These are phyloP conservation scores for Drosophila cardini DNA, from an alignment of 1,140 invertebrate species.

Conservation along the genomic window DNA sequence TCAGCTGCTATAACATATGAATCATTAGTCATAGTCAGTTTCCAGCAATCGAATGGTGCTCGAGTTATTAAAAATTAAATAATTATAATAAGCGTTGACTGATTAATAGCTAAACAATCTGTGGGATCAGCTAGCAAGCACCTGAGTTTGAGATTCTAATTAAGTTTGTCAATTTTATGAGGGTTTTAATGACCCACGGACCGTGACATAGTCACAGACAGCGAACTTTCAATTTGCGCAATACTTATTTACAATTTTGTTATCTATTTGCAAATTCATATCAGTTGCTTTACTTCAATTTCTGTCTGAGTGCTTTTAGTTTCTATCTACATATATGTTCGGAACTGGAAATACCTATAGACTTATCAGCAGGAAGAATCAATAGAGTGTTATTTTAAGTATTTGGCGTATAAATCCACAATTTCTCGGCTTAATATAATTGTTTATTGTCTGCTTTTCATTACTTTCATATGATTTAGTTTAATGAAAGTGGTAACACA, in stretches of 20 bases:
- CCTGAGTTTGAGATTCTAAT: slow-evolving; percentile 11
- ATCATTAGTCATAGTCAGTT: slow-evolving; percentile 59
- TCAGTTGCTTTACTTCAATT: slow-evolving; percentile 6
- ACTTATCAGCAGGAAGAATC: slow-evolving; percentile 12
- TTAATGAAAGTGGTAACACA: background rate
- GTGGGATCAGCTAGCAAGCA: background rate
- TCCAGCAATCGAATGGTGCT: slow-evolving; percentile 11
- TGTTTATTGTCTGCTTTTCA: too few species aligned
- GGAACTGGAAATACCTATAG: background rate
- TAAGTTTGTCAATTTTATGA: slow-evolving; percentile 1
- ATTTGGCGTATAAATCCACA: background rate
- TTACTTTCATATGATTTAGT: too few species aligned
- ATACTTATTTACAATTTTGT: slow-evolving; percentile 35
- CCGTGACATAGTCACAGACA: slow-evolving; percentile 2
- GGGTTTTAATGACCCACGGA: background rate
- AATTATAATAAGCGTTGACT: slow-evolving; percentile 22
- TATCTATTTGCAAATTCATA: slow-evolving; percentile 28
- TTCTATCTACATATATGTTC: slow-evolving; percentile 1
- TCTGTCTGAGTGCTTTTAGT: slow-evolving; percentile 6
- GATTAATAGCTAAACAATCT: slow-evolving; percentile 15
- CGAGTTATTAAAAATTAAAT: slow-evolving; percentile 7
- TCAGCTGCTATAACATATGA: slow-evolving; percentile 44
- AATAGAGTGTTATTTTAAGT: slow-evolving; percentile 3
- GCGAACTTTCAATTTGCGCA: slow-evolving; percentile 23
- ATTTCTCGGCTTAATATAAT: background rate